Evolutionary conservation across 64 coral and sea anemone species (phyloP), one percentile per base, ranked within the genome.

Genomic region (Pocillopora damicornis): DNA sequence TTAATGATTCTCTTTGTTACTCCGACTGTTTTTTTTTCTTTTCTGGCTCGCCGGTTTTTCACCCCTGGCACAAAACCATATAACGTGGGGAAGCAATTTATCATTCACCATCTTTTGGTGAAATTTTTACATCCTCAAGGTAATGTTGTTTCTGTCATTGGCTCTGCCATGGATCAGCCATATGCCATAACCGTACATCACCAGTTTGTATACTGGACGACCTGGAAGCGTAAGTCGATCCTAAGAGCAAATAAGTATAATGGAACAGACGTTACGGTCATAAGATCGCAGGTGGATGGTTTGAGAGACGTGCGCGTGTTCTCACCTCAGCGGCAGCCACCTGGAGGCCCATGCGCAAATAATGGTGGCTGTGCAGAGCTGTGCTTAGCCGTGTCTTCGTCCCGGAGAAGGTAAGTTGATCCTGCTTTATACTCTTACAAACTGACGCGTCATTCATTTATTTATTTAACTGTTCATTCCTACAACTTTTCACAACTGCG

Each of bases 311-410:
- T 96, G 42, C 91, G 76, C 12, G 88, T 90, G 34, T 96, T 82
- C 75, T 85, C 89, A 11, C 63, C 88, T 9, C 66, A 86, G 35
- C 91, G 94, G 15, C 94, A 96, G 51, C 45, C 88, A 68, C 35
- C 76, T 25, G 76, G 82, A 2, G 94, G 93, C 0, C 26, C 88
- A 4, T 92, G 90, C 22, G 61, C 77, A 12, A 18, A 82, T 16
- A 95, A 99, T 63, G 93, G 93, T 30, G 91, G 88, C 56, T 99
- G 97, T 69, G 88, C 79, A 86, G 90, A 99, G 66, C 63, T 99
- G 20, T 99, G 97, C 87, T 79, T 99, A 45, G 91, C 94, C 25
- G 74, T 88, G 8, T 92, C 90, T 13, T 60, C 79, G 14, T 78
- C 56, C 5, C 60, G 64, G 17, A 86, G 87, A 82, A 96, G 94